Conservation (phyloP, 2,113 vertebrate genomes). For the Sphyrna mokarran region DNA sequence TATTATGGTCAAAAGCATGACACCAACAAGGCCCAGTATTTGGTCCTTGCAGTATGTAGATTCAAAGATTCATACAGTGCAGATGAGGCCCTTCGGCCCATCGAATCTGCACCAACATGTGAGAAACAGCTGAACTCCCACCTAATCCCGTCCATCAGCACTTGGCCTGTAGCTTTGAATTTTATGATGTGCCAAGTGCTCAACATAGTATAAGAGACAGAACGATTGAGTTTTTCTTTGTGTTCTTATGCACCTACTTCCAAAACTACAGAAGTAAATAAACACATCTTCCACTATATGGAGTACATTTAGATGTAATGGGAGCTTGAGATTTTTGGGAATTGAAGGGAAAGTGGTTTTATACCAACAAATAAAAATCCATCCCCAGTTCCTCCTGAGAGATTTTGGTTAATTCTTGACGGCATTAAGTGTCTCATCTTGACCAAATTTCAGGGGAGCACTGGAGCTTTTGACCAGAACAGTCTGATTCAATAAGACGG, state of each 20-base stretch:
- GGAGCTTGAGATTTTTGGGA: background rate
- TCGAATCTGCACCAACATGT: no score
- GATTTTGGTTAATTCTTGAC: background rate
- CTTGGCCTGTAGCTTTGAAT: no score
- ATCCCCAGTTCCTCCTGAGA: background rate
- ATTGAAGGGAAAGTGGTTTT: background rate
- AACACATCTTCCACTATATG: background rate
- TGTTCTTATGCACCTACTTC: background rate
- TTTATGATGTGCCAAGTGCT: no score
- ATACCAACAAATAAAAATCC: background rate
- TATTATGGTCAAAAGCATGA: background rate
- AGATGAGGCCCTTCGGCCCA: no score
- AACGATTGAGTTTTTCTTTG: background rate
- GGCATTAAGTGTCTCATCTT: background rate
- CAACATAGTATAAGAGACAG: background rate
- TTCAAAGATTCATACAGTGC: no score
- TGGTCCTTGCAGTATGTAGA: background rate
- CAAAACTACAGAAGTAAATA: background rate
- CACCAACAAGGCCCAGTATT: background rate
- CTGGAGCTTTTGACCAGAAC: background rate
- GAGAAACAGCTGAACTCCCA: no score
- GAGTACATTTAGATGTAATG: background rate
- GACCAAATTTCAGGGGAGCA: background rate
- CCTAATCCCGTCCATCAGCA: no score
- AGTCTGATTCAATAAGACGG: background rate